A percentile compares a stretch with the other conserved stretches of the same genome.
phyloP scores from a whole-genome alignment of 2,113 vertebrate species.

The Eidolon helvum region DNA sequence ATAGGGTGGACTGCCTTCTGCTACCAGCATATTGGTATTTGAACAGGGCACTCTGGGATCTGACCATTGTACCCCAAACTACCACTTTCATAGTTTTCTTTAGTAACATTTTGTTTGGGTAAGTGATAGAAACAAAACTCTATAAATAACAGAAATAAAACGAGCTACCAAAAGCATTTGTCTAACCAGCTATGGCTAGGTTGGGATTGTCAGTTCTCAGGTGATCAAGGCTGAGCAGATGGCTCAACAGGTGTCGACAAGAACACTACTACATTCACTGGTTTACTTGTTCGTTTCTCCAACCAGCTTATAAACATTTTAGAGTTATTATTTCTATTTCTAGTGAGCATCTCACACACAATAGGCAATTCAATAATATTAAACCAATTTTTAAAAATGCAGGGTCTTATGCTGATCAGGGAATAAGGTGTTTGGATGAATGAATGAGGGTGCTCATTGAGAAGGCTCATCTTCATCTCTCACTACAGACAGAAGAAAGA shows the following conservation, averaged over 20 bases:
- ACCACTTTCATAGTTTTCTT: not conserved
- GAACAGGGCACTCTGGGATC: not conserved
- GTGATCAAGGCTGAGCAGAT: not conserved
- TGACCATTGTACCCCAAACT: not conserved
- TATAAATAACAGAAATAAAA: not conserved
- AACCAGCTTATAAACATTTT: not conserved
- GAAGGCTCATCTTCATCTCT: not conserved
- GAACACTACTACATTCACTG: not conserved
- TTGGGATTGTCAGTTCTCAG: not conserved
- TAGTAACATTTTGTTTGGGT: not conserved
- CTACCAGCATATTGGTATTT: not conserved
- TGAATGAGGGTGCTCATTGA: not conserved
- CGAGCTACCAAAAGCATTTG: not conserved
- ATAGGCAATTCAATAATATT: not conserved
- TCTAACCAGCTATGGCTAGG: not conserved
- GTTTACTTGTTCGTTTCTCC: not conserved
- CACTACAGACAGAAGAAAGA: not conserved
- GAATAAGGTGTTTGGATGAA: not conserved
- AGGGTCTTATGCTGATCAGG: not conserved
- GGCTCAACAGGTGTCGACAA: rapidly evolving
- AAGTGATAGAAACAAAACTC: not conserved
- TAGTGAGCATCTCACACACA: not conserved
- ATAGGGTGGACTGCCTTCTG: not conserved
- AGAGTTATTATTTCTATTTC: not conserved
- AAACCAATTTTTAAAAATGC: not conserved